phyloP scores from a whole-genome alignment of 2,797 vertebrate genomes.

The Lacerta bilineata region DNA sequence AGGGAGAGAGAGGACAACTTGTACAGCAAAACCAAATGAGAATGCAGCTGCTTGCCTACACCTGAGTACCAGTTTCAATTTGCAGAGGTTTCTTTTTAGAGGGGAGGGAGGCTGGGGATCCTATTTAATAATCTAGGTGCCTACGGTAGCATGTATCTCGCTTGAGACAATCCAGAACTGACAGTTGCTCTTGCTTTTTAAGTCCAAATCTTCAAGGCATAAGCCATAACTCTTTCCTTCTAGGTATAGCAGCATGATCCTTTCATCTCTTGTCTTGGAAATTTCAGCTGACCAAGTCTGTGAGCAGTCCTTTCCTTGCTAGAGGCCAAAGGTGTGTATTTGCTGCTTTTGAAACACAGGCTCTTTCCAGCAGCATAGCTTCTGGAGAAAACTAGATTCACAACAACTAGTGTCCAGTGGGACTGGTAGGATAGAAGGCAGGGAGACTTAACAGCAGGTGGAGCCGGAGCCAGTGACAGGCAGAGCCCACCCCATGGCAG shows the following conservation, averaged over 20 bases:
- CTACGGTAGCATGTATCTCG: not conserved
- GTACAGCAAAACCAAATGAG: conserved; percentile 5
- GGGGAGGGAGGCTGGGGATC: no score
- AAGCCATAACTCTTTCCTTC: no score
- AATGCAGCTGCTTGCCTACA: not conserved
- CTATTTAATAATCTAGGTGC: not conserved
- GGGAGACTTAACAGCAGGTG: no score
- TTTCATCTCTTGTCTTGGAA: not conserved
- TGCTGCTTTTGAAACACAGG: not conserved
- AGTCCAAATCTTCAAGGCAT: not conserved
- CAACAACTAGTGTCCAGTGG: no score
- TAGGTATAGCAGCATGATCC: not conserved
- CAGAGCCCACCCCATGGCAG: no score
- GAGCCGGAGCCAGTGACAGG: no score
- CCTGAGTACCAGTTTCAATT: not conserved
- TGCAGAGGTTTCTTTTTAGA: not conserved
- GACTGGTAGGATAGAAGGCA: no score
- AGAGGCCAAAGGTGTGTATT: not conserved
- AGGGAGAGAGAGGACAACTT: not conserved
- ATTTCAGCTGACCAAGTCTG: not conserved
- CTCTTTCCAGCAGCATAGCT: not conserved
- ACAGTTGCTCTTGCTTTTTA: not conserved
- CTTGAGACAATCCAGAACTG: not conserved
- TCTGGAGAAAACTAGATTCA: not conserved
- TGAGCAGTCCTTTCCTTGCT: not conserved